These are phyloP conservation scores for Nothoprocta pentlandii DNA, from an alignment of 2,113 vertebrate genomes.

Conservation along the genomic window DNA sequence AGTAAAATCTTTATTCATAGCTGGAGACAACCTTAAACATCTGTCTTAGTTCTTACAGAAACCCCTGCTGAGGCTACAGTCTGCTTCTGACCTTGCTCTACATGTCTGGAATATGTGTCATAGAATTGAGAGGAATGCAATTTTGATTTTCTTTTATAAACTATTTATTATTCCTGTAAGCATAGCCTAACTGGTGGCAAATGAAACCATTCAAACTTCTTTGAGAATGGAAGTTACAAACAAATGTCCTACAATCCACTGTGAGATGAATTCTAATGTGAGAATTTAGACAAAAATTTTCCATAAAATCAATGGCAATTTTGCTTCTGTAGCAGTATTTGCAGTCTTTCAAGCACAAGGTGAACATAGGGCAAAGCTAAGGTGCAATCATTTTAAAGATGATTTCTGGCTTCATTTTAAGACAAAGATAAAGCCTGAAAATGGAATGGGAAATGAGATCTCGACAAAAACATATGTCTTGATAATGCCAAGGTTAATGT, in stretches of 20 bases:
- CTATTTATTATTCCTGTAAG: not conserved
- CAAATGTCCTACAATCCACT: not conserved
- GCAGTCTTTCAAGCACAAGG: not conserved
- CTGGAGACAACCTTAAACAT: slow-evolving; percentile 25
- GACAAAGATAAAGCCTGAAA: slow-evolving; percentile 7
- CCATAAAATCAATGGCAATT: slow-evolving; percentile 6
- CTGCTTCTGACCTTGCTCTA: not conserved
- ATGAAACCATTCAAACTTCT: not conserved
- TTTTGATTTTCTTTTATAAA: not conserved
- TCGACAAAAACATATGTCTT: not conserved
- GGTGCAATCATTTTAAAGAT: not conserved
- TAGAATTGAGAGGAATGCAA: not conserved
- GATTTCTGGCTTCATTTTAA: slow-evolving; percentile 5
- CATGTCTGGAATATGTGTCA: slow-evolving; percentile 8
- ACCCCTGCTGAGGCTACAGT: not conserved
- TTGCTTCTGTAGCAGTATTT: not conserved
- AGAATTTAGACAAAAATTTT: not conserved
- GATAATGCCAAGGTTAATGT: not conserved
- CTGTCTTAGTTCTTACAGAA: slow-evolving; percentile 41
- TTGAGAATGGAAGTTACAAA: not conserved
- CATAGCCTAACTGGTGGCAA: not conserved
- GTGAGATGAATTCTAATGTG: not conserved
- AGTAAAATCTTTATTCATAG: not conserved
- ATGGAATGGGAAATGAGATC: not conserved
- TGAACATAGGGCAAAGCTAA: not conserved